Percentiles rank a stretch among this genome's conserved stretches.
phyloP scores from a whole-genome alignment of 1,140 invertebrate species.

The Arctopsyche grandis region DNA sequence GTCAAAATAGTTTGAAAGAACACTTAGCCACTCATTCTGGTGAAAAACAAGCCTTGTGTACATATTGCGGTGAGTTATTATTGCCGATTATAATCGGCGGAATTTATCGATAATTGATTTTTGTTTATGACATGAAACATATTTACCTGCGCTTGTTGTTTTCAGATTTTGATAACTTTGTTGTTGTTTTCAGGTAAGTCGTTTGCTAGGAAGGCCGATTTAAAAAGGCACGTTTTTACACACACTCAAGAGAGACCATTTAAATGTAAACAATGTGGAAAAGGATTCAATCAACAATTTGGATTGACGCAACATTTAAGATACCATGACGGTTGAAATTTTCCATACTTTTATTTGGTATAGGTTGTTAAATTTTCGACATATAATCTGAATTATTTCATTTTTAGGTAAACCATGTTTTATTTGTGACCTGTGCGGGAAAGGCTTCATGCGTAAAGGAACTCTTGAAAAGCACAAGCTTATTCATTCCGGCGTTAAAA shows the following conservation, averaged over 20 bases:
- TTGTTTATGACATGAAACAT: no score
- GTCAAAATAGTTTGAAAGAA: background rate
- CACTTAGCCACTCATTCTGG: slow-evolving; percentile 7
- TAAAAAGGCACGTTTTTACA: slow-evolving; percentile 52
- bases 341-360: background rate
- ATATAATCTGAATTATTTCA: background rate
- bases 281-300: slow-evolving; percentile 58
- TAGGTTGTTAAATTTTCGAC: background rate
- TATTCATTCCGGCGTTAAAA: slow-evolving; percentile 41
- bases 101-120: no score
- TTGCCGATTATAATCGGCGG: background rate
- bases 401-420: slow-evolving; percentile 51
- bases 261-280: slow-evolving; percentile 63
- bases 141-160: no score
- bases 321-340: slow-evolving; percentile 41
- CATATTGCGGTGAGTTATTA: slow-evolving; percentile 39
- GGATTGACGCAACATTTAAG: slow-evolving; percentile 46
- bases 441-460: slow-evolving; percentile 55
- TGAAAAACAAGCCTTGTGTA: slow-evolving; percentile 43
- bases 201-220: slow-evolving; percentile 44
- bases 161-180: background rate
- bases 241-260: slow-evolving; percentile 65
- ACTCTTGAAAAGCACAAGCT: slow-evolving; percentile 56
- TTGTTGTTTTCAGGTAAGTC: slow-evolving; percentile 37
- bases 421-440: slow-evolving; percentile 57